Evolutionary conservation across 2,113 vertebrate species (phyloP).

Genomic region (Muscicapa adusta): DNA sequence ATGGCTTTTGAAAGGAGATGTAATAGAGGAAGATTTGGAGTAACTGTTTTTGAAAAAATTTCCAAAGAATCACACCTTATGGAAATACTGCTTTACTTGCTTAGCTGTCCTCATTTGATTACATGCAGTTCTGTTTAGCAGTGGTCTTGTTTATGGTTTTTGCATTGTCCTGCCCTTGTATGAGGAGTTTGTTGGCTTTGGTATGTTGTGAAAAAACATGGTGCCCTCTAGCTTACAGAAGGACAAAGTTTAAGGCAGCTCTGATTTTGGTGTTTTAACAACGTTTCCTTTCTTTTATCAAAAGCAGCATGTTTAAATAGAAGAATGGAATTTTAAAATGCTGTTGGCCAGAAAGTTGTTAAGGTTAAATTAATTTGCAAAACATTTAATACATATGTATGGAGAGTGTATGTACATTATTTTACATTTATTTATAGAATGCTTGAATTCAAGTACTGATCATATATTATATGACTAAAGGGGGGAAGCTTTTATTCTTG

Average conservation of each 20-base stretch:
- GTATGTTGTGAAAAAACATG: neutral
- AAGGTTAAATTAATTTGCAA: neutral
- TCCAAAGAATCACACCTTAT: neutral
- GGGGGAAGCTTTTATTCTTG: neutral
- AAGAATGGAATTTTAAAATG: neutral
- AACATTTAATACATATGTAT: neutral
- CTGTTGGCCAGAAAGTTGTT: neutral
- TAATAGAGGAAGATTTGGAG: neutral
- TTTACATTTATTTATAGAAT: neutral
- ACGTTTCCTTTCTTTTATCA: neutral
- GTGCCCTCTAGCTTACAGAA: neutral
- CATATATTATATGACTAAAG: neutral
- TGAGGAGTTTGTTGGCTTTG: neutral
- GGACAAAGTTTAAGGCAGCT: neutral
- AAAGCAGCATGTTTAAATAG: neutral
- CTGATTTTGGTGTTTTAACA: neutral
- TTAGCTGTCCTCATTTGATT: neutral
- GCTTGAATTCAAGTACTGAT: neutral
- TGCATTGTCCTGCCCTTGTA: neutral
- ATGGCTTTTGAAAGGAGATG: neutral
- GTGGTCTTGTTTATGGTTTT: neutral
- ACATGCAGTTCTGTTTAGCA: neutral
- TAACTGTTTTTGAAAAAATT: neutral
- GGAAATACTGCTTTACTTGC: neutral
- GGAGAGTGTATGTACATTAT: neutral